Conservation (phyloP, 2,888 invertebrate genomes). For the Cephus pulcher region DNA sequence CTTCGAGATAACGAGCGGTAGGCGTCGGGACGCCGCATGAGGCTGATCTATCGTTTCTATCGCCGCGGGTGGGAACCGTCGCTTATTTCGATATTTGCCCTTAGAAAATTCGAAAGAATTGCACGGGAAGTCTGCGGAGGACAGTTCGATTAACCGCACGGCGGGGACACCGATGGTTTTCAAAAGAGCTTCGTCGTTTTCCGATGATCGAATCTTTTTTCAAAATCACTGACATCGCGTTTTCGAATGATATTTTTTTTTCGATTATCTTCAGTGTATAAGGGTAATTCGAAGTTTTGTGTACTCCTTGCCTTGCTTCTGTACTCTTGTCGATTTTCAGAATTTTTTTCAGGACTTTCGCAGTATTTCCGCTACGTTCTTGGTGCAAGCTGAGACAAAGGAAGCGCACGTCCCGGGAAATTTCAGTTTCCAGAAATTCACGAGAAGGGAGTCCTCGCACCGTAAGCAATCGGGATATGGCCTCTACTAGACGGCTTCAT, state of each 20-base stretch:
- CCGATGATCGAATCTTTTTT: neutral
- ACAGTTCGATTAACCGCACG: slow-evolving; percentile 64
- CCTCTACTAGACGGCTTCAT: neutral
- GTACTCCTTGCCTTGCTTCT: neutral
- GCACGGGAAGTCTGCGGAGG: slow-evolving; percentile 49
- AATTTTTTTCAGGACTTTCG: neutral
- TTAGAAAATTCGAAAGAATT: slow-evolving; percentile 3
- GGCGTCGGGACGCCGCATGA: neutral
- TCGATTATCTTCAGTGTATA: too few relatives aligned
- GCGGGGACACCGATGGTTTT: slow-evolving; percentile 36
- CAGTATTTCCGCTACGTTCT: neutral
- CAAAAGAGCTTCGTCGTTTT: neutral
- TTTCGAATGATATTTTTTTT: neutral
- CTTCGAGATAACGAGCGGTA: neutral
- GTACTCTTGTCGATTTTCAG: neutral
- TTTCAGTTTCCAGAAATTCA: neutral
- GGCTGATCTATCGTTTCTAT: neutral
- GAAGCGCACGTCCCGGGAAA: neutral
- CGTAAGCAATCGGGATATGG: neutral
- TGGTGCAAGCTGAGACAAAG: neutral
- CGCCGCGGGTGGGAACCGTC: neutral
- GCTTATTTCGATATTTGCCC: slow-evolving; percentile 6
- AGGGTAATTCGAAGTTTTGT: too few relatives aligned
- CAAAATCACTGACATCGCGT: neutral
- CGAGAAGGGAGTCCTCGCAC: neutral